Evolutionary conservation across 2,113 vertebrate genomes (phyloP), one percentile per base, ranked within the genome.

Genomic region (Bujurquina vittata): DNA sequence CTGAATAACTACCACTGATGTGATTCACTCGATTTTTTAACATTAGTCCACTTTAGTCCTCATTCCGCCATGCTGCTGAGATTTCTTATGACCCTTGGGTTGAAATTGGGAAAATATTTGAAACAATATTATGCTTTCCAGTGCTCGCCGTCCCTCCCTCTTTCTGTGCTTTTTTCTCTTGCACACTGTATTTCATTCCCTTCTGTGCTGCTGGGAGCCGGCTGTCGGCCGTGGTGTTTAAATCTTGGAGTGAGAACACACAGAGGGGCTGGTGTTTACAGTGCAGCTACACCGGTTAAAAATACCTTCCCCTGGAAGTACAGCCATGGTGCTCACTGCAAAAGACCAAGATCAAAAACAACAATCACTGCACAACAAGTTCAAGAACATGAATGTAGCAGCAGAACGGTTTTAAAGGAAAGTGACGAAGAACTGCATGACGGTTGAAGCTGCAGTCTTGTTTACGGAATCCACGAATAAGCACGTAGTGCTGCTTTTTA

Each of bases 241-340:
- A 91, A 84, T 89, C 62, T 91, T 90, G 89, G 88, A 90, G 80
- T 72, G 84, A 93, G 91, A 93, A 93, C 91, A 92, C 90, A 93
- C 90, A 92, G 85, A 77, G 77, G 52, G 77, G 58, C 85, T 40
- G 81, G 75, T 93, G 94, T 94, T 93, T 93, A 92, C 90, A 92
- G 90, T 84, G 59, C 35, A 67, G 88, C 82, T 84, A 76, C 89
- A 83, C 77, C 31, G 75, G 89, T 90, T 92, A 89, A 87, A 90
- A 93, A 93, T 86, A 91, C 83, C 83, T 72, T 83, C 79, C 83
- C 83, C 63, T 87, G 75, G 84, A 94, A 78, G 77, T 77, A 82
- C 74, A 91, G 89, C 60, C 85, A 29, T 17, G 43, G 58, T 5
- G 58, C 75, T 91, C 61, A 2, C 49, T 84, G 40, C 31, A 62